Percentiles rank a stretch among this genome's conserved stretches.
phyloP scores from a whole-genome alignment of 1,140 invertebrate species.

The Saccostrea cuccullata region DNA sequence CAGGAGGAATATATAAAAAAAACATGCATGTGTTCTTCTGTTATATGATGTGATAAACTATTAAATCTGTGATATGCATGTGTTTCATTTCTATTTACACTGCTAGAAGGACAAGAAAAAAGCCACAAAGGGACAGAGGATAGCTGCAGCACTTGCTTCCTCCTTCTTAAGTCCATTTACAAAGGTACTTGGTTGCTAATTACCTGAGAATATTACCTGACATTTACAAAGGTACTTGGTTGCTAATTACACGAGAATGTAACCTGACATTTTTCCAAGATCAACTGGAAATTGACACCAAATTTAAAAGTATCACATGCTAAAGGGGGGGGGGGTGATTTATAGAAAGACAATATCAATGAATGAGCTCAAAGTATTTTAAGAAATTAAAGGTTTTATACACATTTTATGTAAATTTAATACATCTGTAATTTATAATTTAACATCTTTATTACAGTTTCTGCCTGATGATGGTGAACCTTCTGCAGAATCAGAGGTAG shows the following conservation, averaged over 20 bases:
- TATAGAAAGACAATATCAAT: too few species aligned
- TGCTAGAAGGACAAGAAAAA: conserved; percentile 31
- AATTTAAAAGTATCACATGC: too few species aligned
- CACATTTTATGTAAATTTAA: too few species aligned
- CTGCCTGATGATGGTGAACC: conserved; percentile 7
- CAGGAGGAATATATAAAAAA: background rate
- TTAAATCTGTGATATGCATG: background rate
- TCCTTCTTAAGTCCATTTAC: conserved; percentile 53
- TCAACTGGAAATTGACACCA: too few species aligned
- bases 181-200: conserved; percentile 38
- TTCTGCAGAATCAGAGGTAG: background rate
- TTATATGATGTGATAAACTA: background rate
- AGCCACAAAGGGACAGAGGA: conserved; percentile 44
- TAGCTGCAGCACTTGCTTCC: conserved; percentile 46
- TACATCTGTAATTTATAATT: too few species aligned
- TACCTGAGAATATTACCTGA: too few species aligned
- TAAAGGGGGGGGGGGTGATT: too few species aligned
- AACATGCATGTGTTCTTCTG: background rate
- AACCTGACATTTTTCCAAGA: too few species aligned
- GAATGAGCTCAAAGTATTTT: too few species aligned
- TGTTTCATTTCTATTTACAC: background rate
- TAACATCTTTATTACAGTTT: background rate
- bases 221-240: conserved; percentile 47
- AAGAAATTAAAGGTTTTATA: too few species aligned
- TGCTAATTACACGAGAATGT: too few species aligned